Conservation (phyloP, 2,113 vertebrate species). For the Eudyptes chrysolophus region DNA sequence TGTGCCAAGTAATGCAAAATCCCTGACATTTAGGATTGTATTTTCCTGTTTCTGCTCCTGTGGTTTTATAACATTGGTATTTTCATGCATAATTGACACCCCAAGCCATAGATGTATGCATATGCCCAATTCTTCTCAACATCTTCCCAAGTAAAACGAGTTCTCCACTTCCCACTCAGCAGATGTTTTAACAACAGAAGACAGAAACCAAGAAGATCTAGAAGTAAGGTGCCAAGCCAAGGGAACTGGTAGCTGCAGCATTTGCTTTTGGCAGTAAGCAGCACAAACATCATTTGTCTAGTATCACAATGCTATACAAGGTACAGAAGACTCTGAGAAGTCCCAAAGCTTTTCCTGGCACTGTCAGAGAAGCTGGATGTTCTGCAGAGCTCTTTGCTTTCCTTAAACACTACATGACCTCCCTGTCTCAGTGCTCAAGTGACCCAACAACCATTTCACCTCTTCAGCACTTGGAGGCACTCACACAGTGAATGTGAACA, state of each 20-base stretch:
- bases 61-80: not conserved
- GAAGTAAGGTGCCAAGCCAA: not conserved
- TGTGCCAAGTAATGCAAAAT: slow-evolving; percentile 10
- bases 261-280: not conserved
- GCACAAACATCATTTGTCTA: not conserved
- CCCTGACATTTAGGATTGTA: not conserved
- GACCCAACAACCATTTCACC: not conserved
- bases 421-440: not conserved
- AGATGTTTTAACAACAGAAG: slow-evolving; percentile 40
- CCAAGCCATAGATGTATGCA: not conserved
- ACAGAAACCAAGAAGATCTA: not conserved
- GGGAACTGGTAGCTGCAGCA: not conserved
- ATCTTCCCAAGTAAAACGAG: not conserved
- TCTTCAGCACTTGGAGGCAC: not conserved
- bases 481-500: not conserved
- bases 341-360: not conserved
- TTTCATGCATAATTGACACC: slow-evolving; percentile 36
- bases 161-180: slow-evolving; percentile 24
- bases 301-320: not conserved
- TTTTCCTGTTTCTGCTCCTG: slow-evolving; percentile 29
- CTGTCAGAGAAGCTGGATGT: not conserved
- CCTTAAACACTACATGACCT: not conserved
- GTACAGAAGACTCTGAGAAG: not conserved
- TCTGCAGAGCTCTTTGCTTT: not conserved
- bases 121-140: not conserved